A percentile compares a stretch with the other conserved stretches of the same genome.
phyloP scores from a whole-genome alignment of 2,113 vertebrate genomes.

The Meriones unguiculatus region DNA sequence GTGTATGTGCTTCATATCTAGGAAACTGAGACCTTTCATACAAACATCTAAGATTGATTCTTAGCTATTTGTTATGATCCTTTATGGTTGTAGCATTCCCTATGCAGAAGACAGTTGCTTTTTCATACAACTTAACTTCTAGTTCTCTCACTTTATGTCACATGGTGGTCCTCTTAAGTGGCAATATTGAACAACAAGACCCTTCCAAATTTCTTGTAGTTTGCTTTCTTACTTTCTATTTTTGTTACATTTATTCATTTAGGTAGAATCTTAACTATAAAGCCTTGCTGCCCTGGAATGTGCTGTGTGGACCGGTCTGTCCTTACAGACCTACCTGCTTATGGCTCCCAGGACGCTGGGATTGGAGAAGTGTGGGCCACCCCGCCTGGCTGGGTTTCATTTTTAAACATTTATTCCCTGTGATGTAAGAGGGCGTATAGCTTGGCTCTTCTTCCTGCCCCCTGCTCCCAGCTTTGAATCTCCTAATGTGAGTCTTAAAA shows the following conservation, averaged over 20 bases:
- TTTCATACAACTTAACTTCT: neutral
- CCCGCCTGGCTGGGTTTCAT: neutral
- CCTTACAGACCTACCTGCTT: neutral
- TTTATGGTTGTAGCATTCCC: neutral
- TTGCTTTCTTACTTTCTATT: neutral
- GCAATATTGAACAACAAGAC: neutral
- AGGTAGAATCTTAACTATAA: neutral
- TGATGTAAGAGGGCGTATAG: neutral
- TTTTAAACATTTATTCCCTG: constrained; percentile 25
- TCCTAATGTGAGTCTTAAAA: constrained; percentile 39
- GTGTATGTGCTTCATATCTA: neutral
- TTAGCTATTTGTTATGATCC: neutral
- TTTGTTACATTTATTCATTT: neutral
- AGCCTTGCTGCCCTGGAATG: neutral
- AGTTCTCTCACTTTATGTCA: constrained; percentile 34
- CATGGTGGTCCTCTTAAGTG: neutral
- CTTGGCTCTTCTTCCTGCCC: neutral
- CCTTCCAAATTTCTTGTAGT: neutral
- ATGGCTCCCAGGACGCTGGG: neutral
- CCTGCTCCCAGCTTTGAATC: neutral
- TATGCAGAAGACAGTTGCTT: constrained; percentile 22
- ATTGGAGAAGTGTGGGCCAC: neutral
- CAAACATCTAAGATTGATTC: neutral
- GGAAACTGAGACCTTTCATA: neutral
- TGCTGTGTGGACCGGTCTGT: neutral